These are phyloP conservation scores for Drosophila merina DNA, from an alignment of 2,888 invertebrate genomes.

Conservation along the genomic window DNA sequence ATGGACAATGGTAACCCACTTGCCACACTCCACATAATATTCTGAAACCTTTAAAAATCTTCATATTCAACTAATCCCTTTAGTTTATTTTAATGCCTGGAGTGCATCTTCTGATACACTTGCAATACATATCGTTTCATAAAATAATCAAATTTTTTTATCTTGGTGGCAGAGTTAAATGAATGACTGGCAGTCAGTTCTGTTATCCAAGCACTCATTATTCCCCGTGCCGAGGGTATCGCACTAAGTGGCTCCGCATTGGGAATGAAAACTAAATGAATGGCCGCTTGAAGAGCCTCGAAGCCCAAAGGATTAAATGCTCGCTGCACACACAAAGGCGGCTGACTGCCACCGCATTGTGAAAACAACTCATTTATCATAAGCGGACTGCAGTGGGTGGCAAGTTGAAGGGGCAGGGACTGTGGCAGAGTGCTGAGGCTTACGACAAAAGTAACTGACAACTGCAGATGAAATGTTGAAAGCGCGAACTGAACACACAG, in stretches of 20 bases:
- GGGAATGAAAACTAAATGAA: constrained; percentile 49
- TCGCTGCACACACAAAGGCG: constrained; percentile 47
- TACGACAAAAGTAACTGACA: constrained; percentile 71
- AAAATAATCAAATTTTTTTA: constrained; percentile 4
- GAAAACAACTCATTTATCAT: constrained; percentile 74
- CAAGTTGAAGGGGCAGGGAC: constrained; percentile 3
- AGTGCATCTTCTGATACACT: background rate
- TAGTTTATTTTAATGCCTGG: background rate
- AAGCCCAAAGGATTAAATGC: constrained; percentile 64
- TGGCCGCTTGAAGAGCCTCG: constrained; percentile 48
- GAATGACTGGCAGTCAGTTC: constrained; percentile 2
- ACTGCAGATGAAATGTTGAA: constrained; percentile 80
- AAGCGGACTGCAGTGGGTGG: constrained; percentile 45
- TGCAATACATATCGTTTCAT: background rate
- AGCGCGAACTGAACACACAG: constrained; percentile 76
- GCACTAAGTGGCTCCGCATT: constrained; percentile 57
- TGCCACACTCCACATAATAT: background rate
- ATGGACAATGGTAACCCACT: background rate
- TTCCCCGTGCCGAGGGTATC: constrained; percentile 33
- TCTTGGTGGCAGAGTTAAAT: constrained; percentile 9
- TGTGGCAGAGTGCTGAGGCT: constrained; percentile 3
- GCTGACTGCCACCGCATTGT: constrained; percentile 65
- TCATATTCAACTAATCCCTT: background rate
- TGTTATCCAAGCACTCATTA: constrained; percentile 52
- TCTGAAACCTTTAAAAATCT: background rate